phyloP scores from a whole-genome alignment of 2,113 vertebrate species.

The Hippocampus zosterae region DNA sequence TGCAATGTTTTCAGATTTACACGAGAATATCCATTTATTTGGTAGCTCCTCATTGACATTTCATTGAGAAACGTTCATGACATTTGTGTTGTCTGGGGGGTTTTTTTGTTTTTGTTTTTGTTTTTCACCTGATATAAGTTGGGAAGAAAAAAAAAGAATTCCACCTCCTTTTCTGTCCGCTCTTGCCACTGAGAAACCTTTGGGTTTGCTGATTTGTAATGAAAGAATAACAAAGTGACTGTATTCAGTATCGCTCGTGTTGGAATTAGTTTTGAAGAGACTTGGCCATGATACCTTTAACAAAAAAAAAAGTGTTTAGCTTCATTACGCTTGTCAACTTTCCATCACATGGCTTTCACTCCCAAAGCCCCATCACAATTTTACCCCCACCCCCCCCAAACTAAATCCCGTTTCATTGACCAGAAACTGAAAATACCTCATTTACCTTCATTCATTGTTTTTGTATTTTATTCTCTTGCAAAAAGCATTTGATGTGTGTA shows the following conservation, averaged over 20 bases:
- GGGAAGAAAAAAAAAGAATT: slow-evolving; percentile 1
- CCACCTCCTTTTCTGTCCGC: background rate
- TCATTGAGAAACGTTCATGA: slow-evolving; percentile 12
- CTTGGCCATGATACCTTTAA: slow-evolving; percentile 21
- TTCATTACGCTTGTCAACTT: slow-evolving; percentile 12
- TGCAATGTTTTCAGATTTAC: slow-evolving; percentile 26
- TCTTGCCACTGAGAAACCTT: background rate
- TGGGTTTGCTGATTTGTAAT: slow-evolving; percentile 16
- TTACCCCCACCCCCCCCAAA: background rate
- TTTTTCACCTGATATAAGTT: background rate
- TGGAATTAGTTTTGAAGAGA: slow-evolving; percentile 29
- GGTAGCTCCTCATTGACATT: slow-evolving; percentile 17
- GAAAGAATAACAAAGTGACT: slow-evolving; percentile 18
- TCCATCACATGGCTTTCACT: background rate
- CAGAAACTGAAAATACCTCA: slow-evolving; percentile 58
- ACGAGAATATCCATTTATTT: slow-evolving; percentile 34
- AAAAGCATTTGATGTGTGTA: slow-evolving; percentile 15
- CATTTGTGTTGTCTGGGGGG: slow-evolving; percentile 24
- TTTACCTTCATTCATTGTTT: slow-evolving; percentile 32
- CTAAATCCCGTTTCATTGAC: slow-evolving; percentile 5
- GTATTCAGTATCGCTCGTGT: slow-evolving; percentile 17
- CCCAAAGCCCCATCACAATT: background rate
- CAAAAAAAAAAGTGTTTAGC: background rate
- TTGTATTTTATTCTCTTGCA: slow-evolving; percentile 28
- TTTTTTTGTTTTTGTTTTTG: slow-evolving; percentile 7